These are phyloP conservation scores for Tetramorium alpestre DNA, from an alignment of 1,140 invertebrate genomes.

Conservation along the genomic window DNA sequence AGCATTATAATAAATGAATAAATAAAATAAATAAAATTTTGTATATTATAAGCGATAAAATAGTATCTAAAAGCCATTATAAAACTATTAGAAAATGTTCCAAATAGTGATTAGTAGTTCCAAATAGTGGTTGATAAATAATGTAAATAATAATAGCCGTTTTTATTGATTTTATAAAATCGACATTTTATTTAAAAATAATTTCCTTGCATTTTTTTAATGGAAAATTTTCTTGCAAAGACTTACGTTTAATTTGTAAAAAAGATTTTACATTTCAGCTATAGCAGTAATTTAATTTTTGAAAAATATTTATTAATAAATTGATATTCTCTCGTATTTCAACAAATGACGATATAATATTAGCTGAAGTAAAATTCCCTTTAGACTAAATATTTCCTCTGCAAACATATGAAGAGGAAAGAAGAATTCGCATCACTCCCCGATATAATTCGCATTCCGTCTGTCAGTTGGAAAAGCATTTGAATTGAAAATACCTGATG, in stretches of 20 bases:
- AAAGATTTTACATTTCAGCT: not conserved
- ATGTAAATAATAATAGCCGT: not conserved
- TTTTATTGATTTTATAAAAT: not conserved
- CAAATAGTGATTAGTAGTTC: not conserved
- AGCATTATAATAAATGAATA: too few species aligned
- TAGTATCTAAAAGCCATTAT: not conserved
- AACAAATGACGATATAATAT: not conserved
- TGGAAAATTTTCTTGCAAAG: not conserved
- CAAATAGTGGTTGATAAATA: not conserved
- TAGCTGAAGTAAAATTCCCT: not conserved
- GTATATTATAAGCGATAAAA: not conserved
- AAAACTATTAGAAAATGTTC: not conserved
- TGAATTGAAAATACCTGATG: slow-evolving; percentile 47
- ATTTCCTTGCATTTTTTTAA: not conserved
- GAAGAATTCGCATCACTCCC: slow-evolving; percentile 4
- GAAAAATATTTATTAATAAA: not conserved
- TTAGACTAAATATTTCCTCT: slow-evolving; percentile 4
- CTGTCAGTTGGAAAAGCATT: slow-evolving; percentile 36
- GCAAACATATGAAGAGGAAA: not conserved
- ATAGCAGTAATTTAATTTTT: not conserved
- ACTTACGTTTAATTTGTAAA: not conserved
- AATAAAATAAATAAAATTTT: too few species aligned
- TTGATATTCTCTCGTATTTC: not conserved
- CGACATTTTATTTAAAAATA: not conserved
- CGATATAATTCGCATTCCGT: slow-evolving; percentile 18